Evolutionary conservation across 1,140 invertebrate species (phyloP), one percentile per base, ranked within the genome.

Genomic region (Octopus bimaculoides): DNA sequence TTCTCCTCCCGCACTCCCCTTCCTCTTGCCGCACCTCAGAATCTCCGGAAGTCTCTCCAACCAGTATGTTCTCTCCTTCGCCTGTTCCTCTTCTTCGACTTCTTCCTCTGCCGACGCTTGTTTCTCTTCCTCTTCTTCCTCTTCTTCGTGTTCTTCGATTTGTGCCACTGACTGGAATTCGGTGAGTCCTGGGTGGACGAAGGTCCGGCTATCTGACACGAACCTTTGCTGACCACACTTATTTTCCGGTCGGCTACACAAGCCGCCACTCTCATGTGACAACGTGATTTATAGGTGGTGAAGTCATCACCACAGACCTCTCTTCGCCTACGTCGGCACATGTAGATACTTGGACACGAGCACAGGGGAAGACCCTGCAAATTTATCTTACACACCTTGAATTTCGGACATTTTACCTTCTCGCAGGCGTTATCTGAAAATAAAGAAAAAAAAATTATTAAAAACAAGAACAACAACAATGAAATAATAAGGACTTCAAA

Each of bases 321-420:
- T 73, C 81, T 41, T 12, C 77, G 82, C 6, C 81, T 79, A 52
- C 78, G 73, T 52, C 82, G 82, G 77, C 86, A 87, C 10, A 84
- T 81, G 76, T 81, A 85, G 14, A 75, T 41, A 79, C 83, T 86
- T 6, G 86, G 85, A 69, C 85, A 87, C 53, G 78, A 82, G 79
- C 86, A 87, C 17, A 87, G 75, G 10, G 86, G 86, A 52, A 87
- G 81, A 4, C 86, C 85, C 79, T 87, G 86, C 75, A 84, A 80
- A 82, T 87, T 87, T 41, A 83, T 81, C 79, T 84, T 80, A 75
- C 86, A 87, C n/a, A 87, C 82, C 61, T 87, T 86, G 76, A 81
- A 82, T 77, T 84, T 85, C 52, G 85, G 86, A 71, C 86, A 87
- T 55, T 81, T 79, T 54, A 86, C 81, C 54, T 84, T 82, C 20